Percentiles rank a stretch among this genome's conserved stretches.
Conservation (phyloP, 2,888 invertebrate species). For the Mythimna vitellina region DNA sequence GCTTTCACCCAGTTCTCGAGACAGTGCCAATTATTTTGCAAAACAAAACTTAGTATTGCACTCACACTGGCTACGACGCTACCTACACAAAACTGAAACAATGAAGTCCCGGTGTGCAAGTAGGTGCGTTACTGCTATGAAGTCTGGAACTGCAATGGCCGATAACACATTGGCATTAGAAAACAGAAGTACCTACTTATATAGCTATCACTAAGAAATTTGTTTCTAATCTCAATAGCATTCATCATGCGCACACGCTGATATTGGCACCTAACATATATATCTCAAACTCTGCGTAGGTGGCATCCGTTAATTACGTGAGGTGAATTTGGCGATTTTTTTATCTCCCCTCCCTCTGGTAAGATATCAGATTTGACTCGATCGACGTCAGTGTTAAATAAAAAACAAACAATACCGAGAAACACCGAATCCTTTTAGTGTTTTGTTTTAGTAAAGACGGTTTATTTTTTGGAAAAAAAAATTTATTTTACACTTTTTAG, state of each 20-base stretch:
- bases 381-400: too few relatives aligned
- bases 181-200: background rate
- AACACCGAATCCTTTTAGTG: too few relatives aligned
- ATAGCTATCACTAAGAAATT: background rate
- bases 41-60: background rate
- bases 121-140: background rate
- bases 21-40: background rate
- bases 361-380: too few relatives aligned
- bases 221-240: slow-evolving; percentile 1
- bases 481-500: too few relatives aligned
- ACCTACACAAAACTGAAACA: background rate
- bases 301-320: too few relatives aligned
- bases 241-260: background rate
- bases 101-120: background rate
- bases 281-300: too few relatives aligned
- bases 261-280: background rate
- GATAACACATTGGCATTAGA: background rate
- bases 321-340: too few relatives aligned
- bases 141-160: background rate
- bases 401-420: too few relatives aligned
- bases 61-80: background rate
- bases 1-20: background rate
- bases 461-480: too few relatives aligned
- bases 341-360: too few relatives aligned
- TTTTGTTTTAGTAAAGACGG: too few relatives aligned